Percentiles rank a stretch among this genome's conserved stretches.
Evolutionary conservation across 2,888 invertebrate genomes (phyloP).

Genomic region (Lamellibrachia satsuma): DNA sequence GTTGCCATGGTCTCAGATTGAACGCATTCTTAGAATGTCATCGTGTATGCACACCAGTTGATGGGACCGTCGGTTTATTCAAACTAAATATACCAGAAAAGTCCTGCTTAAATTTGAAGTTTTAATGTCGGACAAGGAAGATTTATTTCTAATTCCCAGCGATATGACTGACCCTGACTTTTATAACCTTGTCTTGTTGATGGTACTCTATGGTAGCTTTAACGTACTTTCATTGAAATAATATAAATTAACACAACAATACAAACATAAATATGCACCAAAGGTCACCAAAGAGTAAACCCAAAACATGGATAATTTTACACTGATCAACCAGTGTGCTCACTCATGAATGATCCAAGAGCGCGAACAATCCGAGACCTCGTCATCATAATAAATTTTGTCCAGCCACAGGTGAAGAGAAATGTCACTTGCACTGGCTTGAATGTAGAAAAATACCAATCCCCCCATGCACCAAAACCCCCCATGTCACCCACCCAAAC

Average conservation of each 20-base stretch:
- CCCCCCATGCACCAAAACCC: neutral
- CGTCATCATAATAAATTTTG: neutral
- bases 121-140: neutral
- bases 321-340: neutral
- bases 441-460: neutral
- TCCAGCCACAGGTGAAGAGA: neutral
- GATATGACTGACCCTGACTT: neutral
- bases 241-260: neutral
- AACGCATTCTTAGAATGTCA: neutral
- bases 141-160: neutral
- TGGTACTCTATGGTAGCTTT: neutral
- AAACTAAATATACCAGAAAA: neutral
- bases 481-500: neutral
- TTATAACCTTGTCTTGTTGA: neutral
- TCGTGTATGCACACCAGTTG: neutral
- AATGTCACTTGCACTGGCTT: neutral
- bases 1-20: neutral
- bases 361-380: neutral
- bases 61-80: neutral
- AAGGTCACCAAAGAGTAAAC: neutral
- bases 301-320: neutral
- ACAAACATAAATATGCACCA: neutral
- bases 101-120: neutral
- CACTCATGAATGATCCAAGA: neutral
- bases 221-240: neutral